Evolutionary conservation across 1,140 invertebrate species (phyloP).

Genomic region (Periplaneta americana): DNA sequence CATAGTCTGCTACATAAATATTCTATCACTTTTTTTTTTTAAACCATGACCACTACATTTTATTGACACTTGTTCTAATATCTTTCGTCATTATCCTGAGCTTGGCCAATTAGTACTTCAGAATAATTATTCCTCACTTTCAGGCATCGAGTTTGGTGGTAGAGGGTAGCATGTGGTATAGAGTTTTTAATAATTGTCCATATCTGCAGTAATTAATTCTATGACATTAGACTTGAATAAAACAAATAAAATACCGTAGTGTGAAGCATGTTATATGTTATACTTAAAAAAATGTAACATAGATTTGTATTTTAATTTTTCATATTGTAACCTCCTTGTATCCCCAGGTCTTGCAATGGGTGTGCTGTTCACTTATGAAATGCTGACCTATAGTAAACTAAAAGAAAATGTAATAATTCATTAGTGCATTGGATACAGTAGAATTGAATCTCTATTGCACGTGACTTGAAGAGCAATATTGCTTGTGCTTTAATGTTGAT

Average conservation of each 20-base stretch:
- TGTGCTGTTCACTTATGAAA: neutral
- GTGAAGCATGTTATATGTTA: neutral
- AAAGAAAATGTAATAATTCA: neutral
- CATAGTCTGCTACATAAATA: too few species aligned
- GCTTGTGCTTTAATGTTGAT: neutral
- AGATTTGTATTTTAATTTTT: neutral
- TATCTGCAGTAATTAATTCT: neutral
- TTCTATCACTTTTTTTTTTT: too few species aligned
- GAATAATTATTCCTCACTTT: too few species aligned
- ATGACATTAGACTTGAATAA: neutral
- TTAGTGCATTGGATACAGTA: neutral
- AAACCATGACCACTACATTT: too few species aligned
- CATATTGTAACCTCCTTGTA: neutral
- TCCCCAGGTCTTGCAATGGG: neutral
- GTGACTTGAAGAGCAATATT: neutral
- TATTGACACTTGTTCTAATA: too few species aligned
- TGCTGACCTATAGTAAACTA: neutral
- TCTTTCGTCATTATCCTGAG: too few species aligned
- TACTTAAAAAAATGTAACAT: neutral
- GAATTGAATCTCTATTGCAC: neutral
- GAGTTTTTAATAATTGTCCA: neutral
- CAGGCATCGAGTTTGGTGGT: too few species aligned
- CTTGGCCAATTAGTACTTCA: too few species aligned
- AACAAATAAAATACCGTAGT: neutral
- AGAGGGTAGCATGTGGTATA: too few species aligned